phyloP scores from a whole-genome alignment of 2,797 vertebrate species.

The Crax fasciolata region DNA sequence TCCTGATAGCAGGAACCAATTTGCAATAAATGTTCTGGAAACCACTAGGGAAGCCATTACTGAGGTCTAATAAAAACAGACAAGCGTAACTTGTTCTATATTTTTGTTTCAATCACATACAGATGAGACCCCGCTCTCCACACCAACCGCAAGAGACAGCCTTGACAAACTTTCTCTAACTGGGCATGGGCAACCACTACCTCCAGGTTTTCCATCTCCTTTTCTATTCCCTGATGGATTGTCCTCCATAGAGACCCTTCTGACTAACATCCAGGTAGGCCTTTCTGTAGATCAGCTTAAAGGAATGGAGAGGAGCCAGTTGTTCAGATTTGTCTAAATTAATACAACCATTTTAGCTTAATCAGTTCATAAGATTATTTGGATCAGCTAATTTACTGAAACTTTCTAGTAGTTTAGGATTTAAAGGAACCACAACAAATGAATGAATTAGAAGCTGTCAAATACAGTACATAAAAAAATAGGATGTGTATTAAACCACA shows the following conservation, averaged over 20 bases:
- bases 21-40: conserved; percentile 92
- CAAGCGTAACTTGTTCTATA: conserved; percentile 91
- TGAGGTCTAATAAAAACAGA: conserved; percentile 91
- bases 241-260: conserved; percentile 99
- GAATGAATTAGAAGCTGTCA: conserved; percentile 61
- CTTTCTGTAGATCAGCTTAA: conserved; percentile 59
- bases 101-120: conserved; percentile 91
- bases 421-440: conserved; percentile 55
- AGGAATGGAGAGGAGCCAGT: conserved; percentile 21
- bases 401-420: conserved; percentile 54
- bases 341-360: conserved; percentile 52
- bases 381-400: conserved; percentile 48
- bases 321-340: conserved; percentile 43
- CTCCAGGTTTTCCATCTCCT: conserved; percentile 96
- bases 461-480: conserved; percentile 59
- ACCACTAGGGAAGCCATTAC: conserved; percentile 90
- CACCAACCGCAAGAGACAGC: conserved; percentile 97
- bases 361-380: conserved; percentile 67
- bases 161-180: conserved; percentile 97
- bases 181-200: conserved; percentile 94
- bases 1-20: conserved; percentile 91
- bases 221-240: conserved; percentile 98
- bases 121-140: conserved; percentile 97
- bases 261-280: conserved; percentile 99
- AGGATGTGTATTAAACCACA: conserved; percentile 35